Conservation (phyloP, 2,113 vertebrate species). For the Charadrius vociferus region DNA sequence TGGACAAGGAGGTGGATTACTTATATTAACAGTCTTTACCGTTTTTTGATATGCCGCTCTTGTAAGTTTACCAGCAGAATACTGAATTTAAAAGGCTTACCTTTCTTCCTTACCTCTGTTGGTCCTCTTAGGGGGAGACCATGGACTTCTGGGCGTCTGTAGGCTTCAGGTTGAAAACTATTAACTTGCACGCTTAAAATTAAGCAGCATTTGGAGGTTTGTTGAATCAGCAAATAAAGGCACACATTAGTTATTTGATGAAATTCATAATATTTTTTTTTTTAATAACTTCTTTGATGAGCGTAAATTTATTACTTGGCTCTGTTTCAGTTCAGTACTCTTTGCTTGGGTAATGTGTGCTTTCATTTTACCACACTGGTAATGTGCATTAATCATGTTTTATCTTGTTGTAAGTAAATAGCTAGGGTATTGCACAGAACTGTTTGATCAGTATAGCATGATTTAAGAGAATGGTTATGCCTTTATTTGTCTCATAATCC, state of each 20-base stretch:
- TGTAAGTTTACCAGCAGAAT: background rate
- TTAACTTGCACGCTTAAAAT: background rate
- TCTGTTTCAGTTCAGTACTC: slow-evolving; percentile 3
- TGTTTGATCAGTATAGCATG: slow-evolving; percentile 43
- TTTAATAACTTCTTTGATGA: slow-evolving; percentile 32
- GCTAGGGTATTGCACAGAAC: slow-evolving; percentile 31
- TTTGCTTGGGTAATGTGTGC: slow-evolving; percentile 27
- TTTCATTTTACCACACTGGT: slow-evolving; percentile 55
- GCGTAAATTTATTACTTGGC: slow-evolving; percentile 14
- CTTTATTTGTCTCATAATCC: slow-evolving; percentile 62
- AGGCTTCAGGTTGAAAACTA: background rate
- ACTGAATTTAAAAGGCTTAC: background rate
- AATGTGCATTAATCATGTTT: slow-evolving; percentile 62
- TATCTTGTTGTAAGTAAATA: slow-evolving; percentile 62
- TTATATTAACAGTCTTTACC: background rate
- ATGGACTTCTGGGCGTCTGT: background rate
- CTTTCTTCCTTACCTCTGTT: background rate
- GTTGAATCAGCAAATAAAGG: background rate
- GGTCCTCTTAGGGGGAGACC: background rate
- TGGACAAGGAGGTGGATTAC: background rate
- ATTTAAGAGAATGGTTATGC: slow-evolving; percentile 49
- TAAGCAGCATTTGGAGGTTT: background rate
- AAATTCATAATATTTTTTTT: slow-evolving; percentile 6
- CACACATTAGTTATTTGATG: background rate
- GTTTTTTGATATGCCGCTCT: background rate